A percentile compares a stretch with the other conserved stretches of the same genome.
These are phyloP conservation scores for Aphelinus certus DNA, from an alignment of 1,140 invertebrate genomes.

Conservation along the genomic window DNA sequence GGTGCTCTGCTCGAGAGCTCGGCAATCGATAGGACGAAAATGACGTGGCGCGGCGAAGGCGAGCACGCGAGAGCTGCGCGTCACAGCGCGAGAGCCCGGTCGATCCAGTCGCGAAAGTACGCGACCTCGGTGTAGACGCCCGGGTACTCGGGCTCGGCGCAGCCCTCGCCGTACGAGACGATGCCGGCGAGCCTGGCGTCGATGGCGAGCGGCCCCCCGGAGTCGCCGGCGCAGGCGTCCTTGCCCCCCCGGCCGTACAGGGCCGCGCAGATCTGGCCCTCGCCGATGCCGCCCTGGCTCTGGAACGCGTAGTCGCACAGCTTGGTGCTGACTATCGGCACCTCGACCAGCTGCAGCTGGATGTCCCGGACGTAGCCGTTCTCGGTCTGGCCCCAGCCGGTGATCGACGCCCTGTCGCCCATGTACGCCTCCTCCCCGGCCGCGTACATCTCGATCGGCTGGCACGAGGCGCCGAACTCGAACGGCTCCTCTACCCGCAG, in stretches of 20 bases:
- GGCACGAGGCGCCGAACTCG: slow-evolving; percentile 29
- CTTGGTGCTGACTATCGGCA: slow-evolving; percentile 58
- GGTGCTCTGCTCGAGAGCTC: too few relatives aligned
- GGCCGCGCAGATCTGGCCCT: slow-evolving; percentile 79
- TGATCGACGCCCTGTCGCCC: slow-evolving; percentile 49
- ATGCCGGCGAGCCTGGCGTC: slow-evolving; percentile 66
- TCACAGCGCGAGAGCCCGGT: background rate
- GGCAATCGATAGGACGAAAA: too few relatives aligned
- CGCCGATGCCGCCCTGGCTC: slow-evolving; percentile 63
- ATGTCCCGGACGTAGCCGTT: slow-evolving; percentile 1
- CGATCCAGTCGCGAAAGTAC: slow-evolving; percentile 64
- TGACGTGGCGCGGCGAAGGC: too few relatives aligned
- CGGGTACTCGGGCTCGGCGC: slow-evolving; percentile 68
- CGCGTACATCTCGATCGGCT: slow-evolving; percentile 26
- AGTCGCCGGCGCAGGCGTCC: slow-evolving; percentile 72
- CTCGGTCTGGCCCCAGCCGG: slow-evolving; percentile 57
- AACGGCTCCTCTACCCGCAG: slow-evolving; percentile 31
- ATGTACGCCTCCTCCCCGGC: slow-evolving; percentile 18
- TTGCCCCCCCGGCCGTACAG: slow-evolving; percentile 69
- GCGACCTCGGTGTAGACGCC: slow-evolving; percentile 73
- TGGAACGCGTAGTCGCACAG: slow-evolving; percentile 55
- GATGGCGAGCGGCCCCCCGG: slow-evolving; percentile 63
- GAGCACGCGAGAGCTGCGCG: too few relatives aligned
- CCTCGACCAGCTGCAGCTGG: slow-evolving; percentile 52
- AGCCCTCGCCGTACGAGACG: slow-evolving; percentile 70